Conservation (phyloP, 2,888 invertebrate genomes). For the Brenthis hecate region DNA sequence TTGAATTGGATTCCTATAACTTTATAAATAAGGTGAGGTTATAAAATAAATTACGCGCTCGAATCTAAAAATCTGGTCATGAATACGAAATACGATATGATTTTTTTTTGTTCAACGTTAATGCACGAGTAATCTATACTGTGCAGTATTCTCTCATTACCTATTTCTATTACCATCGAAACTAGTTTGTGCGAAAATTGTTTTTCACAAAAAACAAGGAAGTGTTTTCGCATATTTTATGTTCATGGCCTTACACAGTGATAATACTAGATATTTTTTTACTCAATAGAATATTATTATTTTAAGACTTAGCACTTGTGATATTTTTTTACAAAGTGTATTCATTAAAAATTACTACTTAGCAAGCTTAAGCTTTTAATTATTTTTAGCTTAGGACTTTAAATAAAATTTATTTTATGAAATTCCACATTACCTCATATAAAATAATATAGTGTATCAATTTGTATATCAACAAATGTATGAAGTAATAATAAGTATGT, state of each 20-base stretch:
- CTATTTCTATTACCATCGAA: neutral
- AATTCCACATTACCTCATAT: too few relatives aligned
- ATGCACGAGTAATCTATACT: too few relatives aligned
- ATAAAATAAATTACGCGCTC: slow-evolving; percentile 23
- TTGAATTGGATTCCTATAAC: too few relatives aligned
- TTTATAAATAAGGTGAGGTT: slow-evolving; percentile 14
- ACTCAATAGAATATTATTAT: neutral
- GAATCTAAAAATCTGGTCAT: neutral
- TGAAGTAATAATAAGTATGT: neutral
- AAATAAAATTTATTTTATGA: too few relatives aligned
- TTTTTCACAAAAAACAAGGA: slow-evolving; percentile 41
- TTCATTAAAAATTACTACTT: too few relatives aligned
- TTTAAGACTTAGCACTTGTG: neutral
- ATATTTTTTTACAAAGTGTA: too few relatives aligned
- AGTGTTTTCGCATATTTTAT: slow-evolving; percentile 43
- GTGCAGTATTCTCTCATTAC: neutral
- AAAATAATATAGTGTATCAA: too few relatives aligned
- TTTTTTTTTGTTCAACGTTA: neutral
- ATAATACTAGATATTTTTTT: neutral
- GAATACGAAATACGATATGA: slow-evolving; percentile 1
- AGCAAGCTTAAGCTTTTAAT: too few relatives aligned
- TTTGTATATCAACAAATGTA: too few relatives aligned
- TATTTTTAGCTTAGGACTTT: too few relatives aligned
- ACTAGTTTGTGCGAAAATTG: slow-evolving; percentile 10
- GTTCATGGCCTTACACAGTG: slow-evolving; percentile 21